Evolutionary conservation across 92 coral and sea anemone genomes (phyloP).

Genomic region (Bergia sp.): DNA sequence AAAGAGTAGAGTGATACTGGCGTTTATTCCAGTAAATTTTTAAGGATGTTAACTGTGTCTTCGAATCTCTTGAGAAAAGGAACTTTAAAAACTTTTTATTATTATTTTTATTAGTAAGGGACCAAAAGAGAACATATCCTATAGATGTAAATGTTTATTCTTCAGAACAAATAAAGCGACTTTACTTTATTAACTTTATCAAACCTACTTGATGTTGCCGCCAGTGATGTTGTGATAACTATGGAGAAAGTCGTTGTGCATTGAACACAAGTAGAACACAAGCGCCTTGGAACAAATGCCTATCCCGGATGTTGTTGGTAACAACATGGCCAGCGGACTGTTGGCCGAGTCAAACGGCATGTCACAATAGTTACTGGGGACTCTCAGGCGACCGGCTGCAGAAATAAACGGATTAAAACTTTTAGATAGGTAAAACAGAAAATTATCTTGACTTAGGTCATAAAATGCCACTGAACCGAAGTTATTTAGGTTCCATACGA

Average conservation of each 20-base stretch:
- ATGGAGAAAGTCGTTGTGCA: conserved; percentile 80
- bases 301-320: conserved; percentile 74
- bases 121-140: too few relatives aligned
- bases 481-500: too few relatives aligned
- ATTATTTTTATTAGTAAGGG: too few relatives aligned
- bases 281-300: conserved; percentile 78
- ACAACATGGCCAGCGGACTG: conserved; percentile 70
- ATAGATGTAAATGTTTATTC: too few relatives aligned
- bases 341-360: conserved; percentile 52
- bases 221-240: conserved; percentile 52
- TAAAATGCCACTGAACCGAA: too few relatives aligned
- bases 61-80: too few relatives aligned
- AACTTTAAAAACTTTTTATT: too few relatives aligned
- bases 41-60: too few relatives aligned
- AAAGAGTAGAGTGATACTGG: too few relatives aligned
- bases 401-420: neutral
- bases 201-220: conserved; percentile 63
- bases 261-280: conserved; percentile 59
- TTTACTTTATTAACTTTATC: too few relatives aligned
- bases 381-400: conserved; percentile 67
- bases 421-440: neutral
- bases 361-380: conserved; percentile 70
- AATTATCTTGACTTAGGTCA: neutral
- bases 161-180: neutral
- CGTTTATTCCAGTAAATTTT: too few relatives aligned